Evolutionary conservation across 2,113 vertebrate species (phyloP), one percentile per base, ranked within the genome.

Genomic region (Vombatus ursinus): DNA sequence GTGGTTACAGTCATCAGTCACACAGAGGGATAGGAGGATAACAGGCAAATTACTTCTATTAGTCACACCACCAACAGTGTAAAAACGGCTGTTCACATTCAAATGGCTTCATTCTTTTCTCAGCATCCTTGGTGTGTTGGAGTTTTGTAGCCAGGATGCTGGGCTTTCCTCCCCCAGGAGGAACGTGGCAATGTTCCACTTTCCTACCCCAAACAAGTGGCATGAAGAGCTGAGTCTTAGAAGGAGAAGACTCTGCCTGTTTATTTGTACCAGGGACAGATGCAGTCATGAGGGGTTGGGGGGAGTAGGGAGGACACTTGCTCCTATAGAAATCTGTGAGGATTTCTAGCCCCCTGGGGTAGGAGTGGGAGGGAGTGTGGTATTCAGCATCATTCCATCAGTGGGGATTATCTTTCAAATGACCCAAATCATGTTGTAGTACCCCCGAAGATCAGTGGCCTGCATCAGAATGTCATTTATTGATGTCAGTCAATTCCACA

Each of bases 31-130:
- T 48, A 0, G 50, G 52, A 44, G 31, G 94, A 52, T 2, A 5
- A 90, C 68, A 90, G 52, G 52, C 25, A 93, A 90, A 1, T 22
- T 0, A 4, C 54, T 89, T 54, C 23, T 47, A 3, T 91, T 50
- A 91, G 95, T 95, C 52, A 90, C 28, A 47, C 52, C 94, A n/a
- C 93, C 89, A 31, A 10, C 50, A 1, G 92, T 37, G 91, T 94
- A 52, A 8, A 14, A 3, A 0, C 1, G 2, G 77, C 50, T 5
- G 0, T 3, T 52, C 91, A 50, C 95, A 52, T 94, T 91, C 93
- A 90, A 37, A 90, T 90, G 50, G 92, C 68, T 52, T 95, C 93
- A 31, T 89, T 92, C 47, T 68, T 61, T 48, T 84, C 49, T 57
- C 12, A 49, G 8, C 57, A 47, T 47, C 57, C 93, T 54, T 48